Conservation (phyloP, 2,113 vertebrate species). For the Indri indri region DNA sequence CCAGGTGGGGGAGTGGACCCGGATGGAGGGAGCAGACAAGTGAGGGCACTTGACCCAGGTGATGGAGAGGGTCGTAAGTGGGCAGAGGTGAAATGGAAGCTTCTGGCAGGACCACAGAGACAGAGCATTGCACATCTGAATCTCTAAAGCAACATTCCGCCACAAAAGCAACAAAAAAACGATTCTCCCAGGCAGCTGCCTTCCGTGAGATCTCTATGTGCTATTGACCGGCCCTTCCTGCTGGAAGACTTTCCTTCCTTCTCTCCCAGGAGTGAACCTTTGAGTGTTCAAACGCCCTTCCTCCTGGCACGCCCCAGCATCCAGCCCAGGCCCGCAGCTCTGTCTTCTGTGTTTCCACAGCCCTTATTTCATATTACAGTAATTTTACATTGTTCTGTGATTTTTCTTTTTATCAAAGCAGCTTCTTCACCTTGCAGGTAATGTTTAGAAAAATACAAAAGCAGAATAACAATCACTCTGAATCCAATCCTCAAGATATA, state of each 20-base stretch:
- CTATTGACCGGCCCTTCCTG: background rate
- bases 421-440: background rate
- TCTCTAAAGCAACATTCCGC: background rate
- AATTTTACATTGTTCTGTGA: background rate
- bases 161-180: too few relatives aligned
- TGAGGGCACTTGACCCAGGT: background rate
- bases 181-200: background rate
- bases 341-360: background rate
- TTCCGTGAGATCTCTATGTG: rapidly evolving
- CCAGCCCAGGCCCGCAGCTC: background rate
- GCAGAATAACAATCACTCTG: background rate
- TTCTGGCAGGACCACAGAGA: background rate
- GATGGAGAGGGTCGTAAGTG: rapidly evolving
- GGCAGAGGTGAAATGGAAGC: background rate
- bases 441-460: background rate
- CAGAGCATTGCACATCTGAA: background rate
- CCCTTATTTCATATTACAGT: background rate
- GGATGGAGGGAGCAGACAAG: rapidly evolving
- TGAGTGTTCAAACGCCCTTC: background rate
- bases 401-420: background rate
- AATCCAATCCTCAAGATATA: background rate
- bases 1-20: rapidly evolving
- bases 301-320: background rate
- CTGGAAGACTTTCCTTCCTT: background rate
- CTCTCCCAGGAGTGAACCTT: rapidly evolving